Evolutionary conservation across 2,888 invertebrate genomes (phyloP), one percentile per base, ranked within the genome.

Genomic region (Drosophila paramelanica): DNA sequence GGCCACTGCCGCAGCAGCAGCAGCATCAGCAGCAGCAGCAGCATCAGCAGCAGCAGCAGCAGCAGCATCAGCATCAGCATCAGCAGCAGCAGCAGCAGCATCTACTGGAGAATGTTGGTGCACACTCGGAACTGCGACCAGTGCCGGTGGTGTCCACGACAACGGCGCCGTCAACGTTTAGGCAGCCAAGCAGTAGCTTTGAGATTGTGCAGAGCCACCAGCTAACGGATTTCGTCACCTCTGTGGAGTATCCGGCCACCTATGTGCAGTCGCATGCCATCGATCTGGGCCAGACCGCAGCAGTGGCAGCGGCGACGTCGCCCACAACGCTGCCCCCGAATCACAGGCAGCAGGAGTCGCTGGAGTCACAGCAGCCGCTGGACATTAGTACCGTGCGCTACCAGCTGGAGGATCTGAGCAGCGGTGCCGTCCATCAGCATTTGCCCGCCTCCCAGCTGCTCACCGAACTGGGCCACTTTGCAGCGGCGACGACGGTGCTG

Each of bases 241-340:
- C 95, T 1, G 93, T 96, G 43, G 95, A 96, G 77, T 95, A 96
- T 90, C 95, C 96, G 10, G 94, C 95, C 43, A 95, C 95, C 75
- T 93, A 95, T 57, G 94, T 96, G 62, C 95, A 96, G 81, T 90
- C 92, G 3, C 91, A 90, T 56, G 73, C 91, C 10, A 90, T 91
- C 17, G 92, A 92, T 62, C 94, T 96, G 8, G 85, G 78, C 0
- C 60, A 67, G 17, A 14, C 95, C 95, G 17, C 85, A 95, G n/a
- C 20, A 20, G 20, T 3, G 95, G 17, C 85, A 95, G n/a, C 93
- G 95, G 58, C 95, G 95, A 81, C 92, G 95, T 14, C 51, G 8
- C 93, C 93, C 92, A 52, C 50, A 5, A 31, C 59, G 4, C 31
- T 73, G 27, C 51, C 77, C 0, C n/a, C 33, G 0, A 78, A 81